phyloP scores from a whole-genome alignment of 2,113 vertebrate species.

The Brachypodius melanocephalos region DNA sequence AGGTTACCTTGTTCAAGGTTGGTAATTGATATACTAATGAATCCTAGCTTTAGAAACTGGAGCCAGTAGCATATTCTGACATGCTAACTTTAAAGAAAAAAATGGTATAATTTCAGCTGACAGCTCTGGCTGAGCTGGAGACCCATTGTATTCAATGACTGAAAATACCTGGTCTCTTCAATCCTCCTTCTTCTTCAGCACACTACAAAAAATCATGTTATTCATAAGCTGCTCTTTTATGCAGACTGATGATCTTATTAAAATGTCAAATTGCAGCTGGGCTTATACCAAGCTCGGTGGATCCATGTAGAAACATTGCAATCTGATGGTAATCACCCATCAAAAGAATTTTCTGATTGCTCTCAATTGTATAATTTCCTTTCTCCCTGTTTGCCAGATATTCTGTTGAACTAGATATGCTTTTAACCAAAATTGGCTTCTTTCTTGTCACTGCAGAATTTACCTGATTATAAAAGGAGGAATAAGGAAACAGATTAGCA shows the following conservation, averaged over 20 bases:
- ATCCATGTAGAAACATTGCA: conserved; percentile 5
- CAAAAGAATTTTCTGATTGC: conserved; percentile 22
- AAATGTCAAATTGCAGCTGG: background rate
- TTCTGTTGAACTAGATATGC: background rate
- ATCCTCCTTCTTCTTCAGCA: background rate
- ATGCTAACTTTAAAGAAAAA: background rate
- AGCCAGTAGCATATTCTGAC: background rate
- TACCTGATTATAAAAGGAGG: background rate
- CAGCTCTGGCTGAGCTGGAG: background rate
- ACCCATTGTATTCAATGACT: background rate
- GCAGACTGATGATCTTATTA: background rate
- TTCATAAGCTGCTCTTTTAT: background rate
- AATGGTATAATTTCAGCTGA: background rate
- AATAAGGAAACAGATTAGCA: background rate
- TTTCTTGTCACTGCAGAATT: background rate
- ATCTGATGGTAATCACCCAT: conserved; percentile 14
- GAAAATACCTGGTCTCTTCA: background rate
- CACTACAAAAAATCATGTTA: background rate
- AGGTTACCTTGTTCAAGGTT: background rate
- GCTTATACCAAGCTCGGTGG: background rate
- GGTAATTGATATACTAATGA: background rate
- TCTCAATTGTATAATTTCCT: background rate
- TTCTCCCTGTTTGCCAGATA: background rate
- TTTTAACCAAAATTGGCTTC: conserved; percentile 20
- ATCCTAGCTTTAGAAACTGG: background rate